Base-by-base conservation (phyloP, 2,797 vertebrate species). In the Borostomias antarcticus region DNA sequence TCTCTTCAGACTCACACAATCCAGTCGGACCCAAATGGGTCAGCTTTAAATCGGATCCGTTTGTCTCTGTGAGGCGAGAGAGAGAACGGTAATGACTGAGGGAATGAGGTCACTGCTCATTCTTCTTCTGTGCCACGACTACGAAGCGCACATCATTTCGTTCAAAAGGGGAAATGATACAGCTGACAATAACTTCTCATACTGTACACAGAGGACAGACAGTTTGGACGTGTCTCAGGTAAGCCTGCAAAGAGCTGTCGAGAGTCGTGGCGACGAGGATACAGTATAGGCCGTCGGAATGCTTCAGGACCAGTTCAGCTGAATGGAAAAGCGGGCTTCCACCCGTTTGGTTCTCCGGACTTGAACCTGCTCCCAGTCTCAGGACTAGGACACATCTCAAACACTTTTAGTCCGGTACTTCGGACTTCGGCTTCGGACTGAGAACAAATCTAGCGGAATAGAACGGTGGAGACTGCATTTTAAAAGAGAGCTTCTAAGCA, bases 1-100 rank as follows among this genome's bases (percentile, higher is more conserved):
- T 64, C 53, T 72, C 47, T 52, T 21, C 58, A 72, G 48, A 79
- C n/a, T 33, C 35, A 32, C 17, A 58, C 3, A 54, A 37, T 33
- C 58, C 7, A 19, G 3, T 43, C 5, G 57, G 60, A 66, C 66
- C 19, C 50, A 71, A 32, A 0, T 48, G 52, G 57, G 45, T 73
- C 35, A 37, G n/a, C 48, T 54, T 72, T 63, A 43, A 26, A 74
- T 65, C 66, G 37, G 8, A 7, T 54, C 19, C 2, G 17, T 2
- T 45, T 45, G 15, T 25, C 47, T 63, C 5, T 10, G 13, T 25
- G 15, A 56, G 3, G 6, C 23, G 13, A 0, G 51, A 30, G 23
- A 43, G 51, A 3, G 52, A 40, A 52, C 2, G 7, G 54, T 29
- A 21, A 53, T 7, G 13, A 53, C 25, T 9, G n/a, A 9, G 23